phyloP scores from a whole-genome alignment of 2,113 vertebrate species.

The Casuarius casuarius region DNA sequence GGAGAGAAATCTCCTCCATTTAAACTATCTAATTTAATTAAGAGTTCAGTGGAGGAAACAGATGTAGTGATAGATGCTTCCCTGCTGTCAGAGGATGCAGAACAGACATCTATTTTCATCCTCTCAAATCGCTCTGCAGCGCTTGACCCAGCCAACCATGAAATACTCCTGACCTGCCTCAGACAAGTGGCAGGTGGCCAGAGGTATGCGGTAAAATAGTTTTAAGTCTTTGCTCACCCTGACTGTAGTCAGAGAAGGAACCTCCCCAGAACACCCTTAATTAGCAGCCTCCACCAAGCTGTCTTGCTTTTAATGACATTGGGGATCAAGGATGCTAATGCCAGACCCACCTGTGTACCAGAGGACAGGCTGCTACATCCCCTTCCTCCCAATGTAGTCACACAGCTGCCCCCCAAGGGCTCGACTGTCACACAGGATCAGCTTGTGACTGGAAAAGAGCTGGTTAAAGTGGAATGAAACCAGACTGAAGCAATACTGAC shows the following conservation, averaged over 20 bases:
- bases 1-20: neutral
- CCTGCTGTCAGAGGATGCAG: constrained; percentile 8
- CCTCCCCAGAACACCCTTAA: neutral
- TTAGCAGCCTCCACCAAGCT: neutral
- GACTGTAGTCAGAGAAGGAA: neutral
- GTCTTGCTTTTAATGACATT: neutral
- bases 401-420: neutral
- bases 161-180: neutral
- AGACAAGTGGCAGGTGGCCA: neutral
- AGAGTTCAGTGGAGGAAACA: neutral
- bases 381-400: neutral
- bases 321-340: neutral
- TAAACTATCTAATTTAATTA: constrained; percentile 19
- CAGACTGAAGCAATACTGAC: neutral
- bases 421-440: neutral
- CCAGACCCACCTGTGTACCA: neutral
- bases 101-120: constrained; percentile 3
- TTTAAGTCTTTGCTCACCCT: neutral
- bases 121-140: neutral
- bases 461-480: neutral
- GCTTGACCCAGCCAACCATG: neutral
- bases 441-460: neutral
- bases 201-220: neutral
- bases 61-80: neutral
- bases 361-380: neutral